Evolutionary conservation across 2,113 vertebrate species (phyloP).

Genomic region (Pterophyllum scalare): DNA sequence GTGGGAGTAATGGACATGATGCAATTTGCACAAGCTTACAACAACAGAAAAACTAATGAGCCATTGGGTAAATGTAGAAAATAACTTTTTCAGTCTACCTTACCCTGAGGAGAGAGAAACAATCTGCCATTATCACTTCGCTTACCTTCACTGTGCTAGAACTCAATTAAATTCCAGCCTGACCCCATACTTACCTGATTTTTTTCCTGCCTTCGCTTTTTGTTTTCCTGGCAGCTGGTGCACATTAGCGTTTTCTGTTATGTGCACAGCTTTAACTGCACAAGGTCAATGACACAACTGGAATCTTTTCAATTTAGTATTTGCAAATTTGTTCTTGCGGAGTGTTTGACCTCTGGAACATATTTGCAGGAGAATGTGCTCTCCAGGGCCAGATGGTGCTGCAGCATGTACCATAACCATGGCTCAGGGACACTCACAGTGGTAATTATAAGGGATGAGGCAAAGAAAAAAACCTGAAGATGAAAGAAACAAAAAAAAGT

Average conservation of each 20-base stretch:
- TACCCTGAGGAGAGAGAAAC: slow-evolving; percentile 29
- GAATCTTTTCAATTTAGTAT: slow-evolving; percentile 46
- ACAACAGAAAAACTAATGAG: slow-evolving; percentile 67
- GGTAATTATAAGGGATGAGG: neutral
- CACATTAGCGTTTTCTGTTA: slow-evolving; percentile 13
- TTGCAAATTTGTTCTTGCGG: slow-evolving; percentile 50
- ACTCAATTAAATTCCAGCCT: slow-evolving; percentile 30
- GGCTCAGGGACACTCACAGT: slow-evolving; percentile 22
- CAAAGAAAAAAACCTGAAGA: neutral
- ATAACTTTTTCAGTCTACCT: slow-evolving; percentile 19
- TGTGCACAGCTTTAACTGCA: neutral
- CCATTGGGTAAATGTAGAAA: slow-evolving; percentile 21
- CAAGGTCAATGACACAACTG: slow-evolving; percentile 54
- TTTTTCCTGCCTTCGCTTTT: neutral
- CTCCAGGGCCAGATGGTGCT: slow-evolving; percentile 57
- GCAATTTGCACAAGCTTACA: slow-evolving; percentile 54
- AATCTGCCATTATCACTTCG: slow-evolving; percentile 11
- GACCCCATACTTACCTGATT: neutral
- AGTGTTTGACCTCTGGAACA: slow-evolving; percentile 54
- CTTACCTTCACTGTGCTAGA: slow-evolving; percentile 11
- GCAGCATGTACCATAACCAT: neutral
- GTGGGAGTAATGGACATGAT: slow-evolving; percentile 46
- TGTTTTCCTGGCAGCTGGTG: slow-evolving; percentile 10
- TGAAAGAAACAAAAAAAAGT: neutral
- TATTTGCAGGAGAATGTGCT: slow-evolving; percentile 30